Percentiles rank a stretch among this genome's conserved stretches.
Conservation (phyloP, 2,888 invertebrate genomes). For the Eutolmus rufibarbis region DNA sequence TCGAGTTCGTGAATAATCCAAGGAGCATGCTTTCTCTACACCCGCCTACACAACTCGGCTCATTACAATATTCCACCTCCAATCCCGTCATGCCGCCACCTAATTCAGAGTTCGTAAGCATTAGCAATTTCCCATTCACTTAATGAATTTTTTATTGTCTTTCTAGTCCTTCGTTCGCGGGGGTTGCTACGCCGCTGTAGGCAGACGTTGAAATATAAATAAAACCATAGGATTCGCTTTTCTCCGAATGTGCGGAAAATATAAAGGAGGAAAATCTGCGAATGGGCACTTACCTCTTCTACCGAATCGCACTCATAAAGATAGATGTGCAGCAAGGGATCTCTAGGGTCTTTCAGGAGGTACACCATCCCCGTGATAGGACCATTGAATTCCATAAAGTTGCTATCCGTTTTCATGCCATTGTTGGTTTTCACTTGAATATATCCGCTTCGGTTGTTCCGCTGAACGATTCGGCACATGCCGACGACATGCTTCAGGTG, state of each 20-base stretch:
- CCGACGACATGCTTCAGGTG: slow-evolving; percentile 69
- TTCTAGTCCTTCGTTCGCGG: not conserved
- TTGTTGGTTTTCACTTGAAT: slow-evolving; percentile 55
- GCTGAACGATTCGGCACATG: slow-evolving; percentile 61
- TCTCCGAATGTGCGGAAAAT: not conserved
- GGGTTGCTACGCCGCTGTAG: not conserved
- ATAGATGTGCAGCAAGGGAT: slow-evolving; percentile 77
- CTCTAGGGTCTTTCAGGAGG: slow-evolving; percentile 74
- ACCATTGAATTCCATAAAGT: slow-evolving; percentile 65
- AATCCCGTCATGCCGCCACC: not conserved
- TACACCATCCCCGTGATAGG: slow-evolving; percentile 74
- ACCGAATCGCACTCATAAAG: slow-evolving; percentile 73
- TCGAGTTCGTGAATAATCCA: not conserved
- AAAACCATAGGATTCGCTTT: not conserved
- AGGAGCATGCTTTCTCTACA: not conserved
- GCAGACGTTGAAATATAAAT: not conserved
- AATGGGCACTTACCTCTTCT: slow-evolving; percentile 70
- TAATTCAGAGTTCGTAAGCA: not conserved
- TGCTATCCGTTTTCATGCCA: slow-evolving; percentile 51
- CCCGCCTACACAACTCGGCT: not conserved
- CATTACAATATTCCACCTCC: not conserved
- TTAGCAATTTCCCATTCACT: not conserved
- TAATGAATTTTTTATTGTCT: slow-evolving; percentile 1
- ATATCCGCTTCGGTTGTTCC: slow-evolving; percentile 57
- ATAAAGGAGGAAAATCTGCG: not conserved